Evolutionary conservation across 2,888 invertebrate species (phyloP), one percentile per base, ranked within the genome.

Genomic region (Microplitis deprimator): DNA sequence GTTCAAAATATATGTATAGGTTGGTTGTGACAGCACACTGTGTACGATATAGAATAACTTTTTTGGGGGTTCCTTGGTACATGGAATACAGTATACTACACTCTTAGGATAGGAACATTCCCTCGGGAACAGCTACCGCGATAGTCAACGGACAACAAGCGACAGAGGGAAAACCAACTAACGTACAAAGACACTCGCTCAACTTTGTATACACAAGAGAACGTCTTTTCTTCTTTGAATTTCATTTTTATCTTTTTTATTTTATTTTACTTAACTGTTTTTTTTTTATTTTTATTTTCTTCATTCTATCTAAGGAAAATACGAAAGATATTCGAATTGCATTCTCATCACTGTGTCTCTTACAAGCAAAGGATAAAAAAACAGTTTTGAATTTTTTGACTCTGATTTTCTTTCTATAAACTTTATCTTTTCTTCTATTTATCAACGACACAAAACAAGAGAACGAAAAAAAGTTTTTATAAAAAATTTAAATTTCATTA

Each of bases 321-420:
- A 73, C 40, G 65, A 65, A 38, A 38, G 40, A 73, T 65, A 73
- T 65, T 65, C 73, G 73, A 50, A 73, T 73, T 65, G 62, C 62
- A 62, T 73, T 75, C 40, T 68, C 59, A 64, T 73, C 73, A 69
- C 29, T 68, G 50, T 65, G 59, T 77, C 73, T 69, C 62, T 69
- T 69, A 62, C 62, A 62, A 62, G 68, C 16, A 50, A 50, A 50
- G 13, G 38, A 40, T 61, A 60, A 73, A 69, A 59, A 20, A 41
- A 41, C 72, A 73, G 72, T 77, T 64, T 64, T 68, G 62, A 68
- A 69, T 68, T 50, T 64, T 38, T 60, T 59, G 61, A 68, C 40
- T 73, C 41, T 68, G 20, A 72, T 77, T 67, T 67, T 71, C 50
- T 75, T 38, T 41, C 61, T 59, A 39, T 62, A 62, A 41, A 61